These are phyloP conservation scores for Pseudobourletiella spinata DNA, from an alignment of 1,140 invertebrate genomes.

Conservation along the genomic window DNA sequence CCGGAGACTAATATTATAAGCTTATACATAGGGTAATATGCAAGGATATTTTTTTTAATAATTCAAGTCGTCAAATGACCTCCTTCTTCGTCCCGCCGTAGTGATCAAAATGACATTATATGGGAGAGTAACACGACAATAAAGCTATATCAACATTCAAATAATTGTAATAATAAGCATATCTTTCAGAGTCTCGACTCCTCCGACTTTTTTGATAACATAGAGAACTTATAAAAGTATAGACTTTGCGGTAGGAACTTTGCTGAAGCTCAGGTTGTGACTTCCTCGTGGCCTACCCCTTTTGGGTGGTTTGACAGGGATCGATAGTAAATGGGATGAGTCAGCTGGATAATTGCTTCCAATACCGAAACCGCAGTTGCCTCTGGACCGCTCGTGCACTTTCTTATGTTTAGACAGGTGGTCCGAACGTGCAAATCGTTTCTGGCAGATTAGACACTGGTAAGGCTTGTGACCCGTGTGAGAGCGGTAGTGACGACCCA, in stretches of 20 bases:
- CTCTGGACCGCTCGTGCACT: background rate
- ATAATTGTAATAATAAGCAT: too few relatives aligned
- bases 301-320: constrained; percentile 3
- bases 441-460: constrained; percentile 68
- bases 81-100: too few relatives aligned
- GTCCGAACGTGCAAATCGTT: constrained; percentile 79
- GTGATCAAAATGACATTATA: too few relatives aligned
- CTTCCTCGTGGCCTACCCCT: constrained; percentile 9
- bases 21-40: background rate
- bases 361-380: background rate
- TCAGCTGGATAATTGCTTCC: background rate
- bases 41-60: background rate
- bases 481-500: constrained; percentile 63
- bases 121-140: too few relatives aligned
- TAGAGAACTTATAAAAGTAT: background rate
- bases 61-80: too few relatives aligned
- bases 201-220: too few relatives aligned
- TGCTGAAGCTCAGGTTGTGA: background rate
- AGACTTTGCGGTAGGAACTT: background rate
- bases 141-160: too few relatives aligned
- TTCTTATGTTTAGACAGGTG: constrained; percentile 71
- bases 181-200: too few relatives aligned
- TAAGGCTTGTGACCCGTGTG: constrained; percentile 82
- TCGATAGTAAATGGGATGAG: background rate
- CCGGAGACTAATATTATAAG: background rate